A percentile compares a stretch with the other conserved stretches of the same genome.
phyloP scores from a whole-genome alignment of 2,797 vertebrate species.

The Gadopsis bispinosus region DNA sequence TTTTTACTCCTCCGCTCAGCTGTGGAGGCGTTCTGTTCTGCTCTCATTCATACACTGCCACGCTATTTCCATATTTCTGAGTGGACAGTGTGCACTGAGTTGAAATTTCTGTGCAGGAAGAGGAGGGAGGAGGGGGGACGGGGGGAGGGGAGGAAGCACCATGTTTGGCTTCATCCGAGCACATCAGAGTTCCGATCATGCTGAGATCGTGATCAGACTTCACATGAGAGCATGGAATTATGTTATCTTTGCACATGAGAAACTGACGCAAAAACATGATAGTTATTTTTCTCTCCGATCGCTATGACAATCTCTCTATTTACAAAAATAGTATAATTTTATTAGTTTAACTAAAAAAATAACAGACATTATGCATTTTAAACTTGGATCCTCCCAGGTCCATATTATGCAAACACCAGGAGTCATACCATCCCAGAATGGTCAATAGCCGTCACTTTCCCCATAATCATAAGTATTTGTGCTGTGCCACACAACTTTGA shows the following conservation, averaged over 20 bases:
- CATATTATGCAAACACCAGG: neutral
- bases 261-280: constrained; percentile 14
- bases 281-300: constrained; percentile 9
- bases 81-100: constrained; percentile 57
- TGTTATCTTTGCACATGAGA: constrained; percentile 40
- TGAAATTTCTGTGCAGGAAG: constrained; percentile 61
- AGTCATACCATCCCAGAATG: neutral
- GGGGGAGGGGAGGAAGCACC: constrained; percentile 70
- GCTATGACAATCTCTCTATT: neutral
- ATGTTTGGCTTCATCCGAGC: constrained; percentile 77
- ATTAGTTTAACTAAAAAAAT: neutral
- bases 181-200: constrained; percentile 70
- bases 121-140: constrained; percentile 19
- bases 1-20: constrained; percentile 76
- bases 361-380: neutral
- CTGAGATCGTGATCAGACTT: constrained; percentile 70
- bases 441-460: neutral
- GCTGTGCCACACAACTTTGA: constrained; percentile 6
- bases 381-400: neutral
- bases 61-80: constrained; percentile 68
- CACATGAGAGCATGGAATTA: constrained; percentile 64
- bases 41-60: constrained; percentile 75
- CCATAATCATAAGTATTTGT: constrained; percentile 9
- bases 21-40: constrained; percentile 79
- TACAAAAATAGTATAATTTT: neutral